Evolutionary conservation across 2,888 invertebrate species (phyloP).

Genomic region (Ennomos fuscantarius): DNA sequence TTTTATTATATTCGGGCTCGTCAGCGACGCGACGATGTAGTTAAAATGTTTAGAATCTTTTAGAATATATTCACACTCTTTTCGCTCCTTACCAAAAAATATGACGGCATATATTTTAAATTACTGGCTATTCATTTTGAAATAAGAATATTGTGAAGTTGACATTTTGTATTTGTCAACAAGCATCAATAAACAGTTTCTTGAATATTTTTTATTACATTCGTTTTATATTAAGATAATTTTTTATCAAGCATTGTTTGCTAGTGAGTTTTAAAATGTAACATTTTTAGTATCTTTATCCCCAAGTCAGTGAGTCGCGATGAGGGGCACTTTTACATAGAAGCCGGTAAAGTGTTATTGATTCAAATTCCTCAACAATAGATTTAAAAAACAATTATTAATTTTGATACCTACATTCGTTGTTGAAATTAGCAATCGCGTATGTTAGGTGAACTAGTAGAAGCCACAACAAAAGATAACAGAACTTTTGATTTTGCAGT

Average conservation of each 20-base stretch:
- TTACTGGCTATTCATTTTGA: constrained; percentile 35
- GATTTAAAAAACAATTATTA: constrained; percentile 1
- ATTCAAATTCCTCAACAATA: constrained; percentile 10
- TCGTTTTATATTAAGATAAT: constrained; percentile 45
- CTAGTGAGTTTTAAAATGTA: constrained; percentile 59
- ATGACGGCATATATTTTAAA: constrained; percentile 1
- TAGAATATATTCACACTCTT: too few species aligned
- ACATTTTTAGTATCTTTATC: constrained; percentile 52
- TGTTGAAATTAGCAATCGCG: neutral
- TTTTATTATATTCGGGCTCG: too few species aligned
- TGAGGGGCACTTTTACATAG: constrained; percentile 62
- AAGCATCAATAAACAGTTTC: constrained; percentile 45
- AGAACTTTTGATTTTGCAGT: constrained; percentile 53
- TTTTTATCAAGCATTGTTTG: constrained; percentile 42
- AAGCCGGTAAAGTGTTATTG: constrained; percentile 57
- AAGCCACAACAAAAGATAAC: constrained; percentile 8
- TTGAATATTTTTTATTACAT: constrained; percentile 42
- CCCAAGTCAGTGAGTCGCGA: constrained; percentile 60
- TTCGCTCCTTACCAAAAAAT: constrained; percentile 8
- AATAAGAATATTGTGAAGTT: constrained; percentile 49
- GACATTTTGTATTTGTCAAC: constrained; percentile 47
- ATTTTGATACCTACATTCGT: constrained; percentile 4
- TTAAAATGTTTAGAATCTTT: too few species aligned
- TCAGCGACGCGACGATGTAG: too few species aligned
- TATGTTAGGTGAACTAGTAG: constrained; percentile 1